Base-by-base conservation (phyloP, 1,140 invertebrate genomes). In the Pissodes strobi region DNA sequence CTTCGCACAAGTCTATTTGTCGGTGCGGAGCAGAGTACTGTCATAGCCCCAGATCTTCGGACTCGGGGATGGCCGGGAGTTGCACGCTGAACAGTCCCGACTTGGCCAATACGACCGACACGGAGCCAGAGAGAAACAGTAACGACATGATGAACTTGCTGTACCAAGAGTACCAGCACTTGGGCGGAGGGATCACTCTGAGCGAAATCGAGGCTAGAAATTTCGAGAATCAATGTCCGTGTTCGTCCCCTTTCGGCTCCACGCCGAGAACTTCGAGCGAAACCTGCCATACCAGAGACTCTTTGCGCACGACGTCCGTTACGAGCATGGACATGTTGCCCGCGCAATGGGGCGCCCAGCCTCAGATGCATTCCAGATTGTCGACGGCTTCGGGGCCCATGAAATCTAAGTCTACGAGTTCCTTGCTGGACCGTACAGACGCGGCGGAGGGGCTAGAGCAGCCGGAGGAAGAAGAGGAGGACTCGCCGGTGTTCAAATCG, bases 31-130 rank as follows among this genome's bases (percentile, higher is more conserved):
- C 84, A 58, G 81, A 81, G 60, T 84, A 81, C 3, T 86, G 64
- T 49, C 70, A 85, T 13, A 87, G 86, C 74, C 85, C 85, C 0
- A 77, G 86, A 58, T 93, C 91, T 2, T 91, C 89, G 4, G 91
- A 93, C 75, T 90, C 88, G 0, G 91, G 91, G 15, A 89, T 93
- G 79, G 91, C 90, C 2, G 90, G 91, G 19, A 91, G 88, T 74
- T 90, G 85, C 72, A 87, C 85, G 30, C 79, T 90, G 48, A 83
- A 87, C 12, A 88, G 87, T 1, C 86, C 87, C 1, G 86, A 88
- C 73, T 80, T 78, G 60, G 79, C 61, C 46, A 80, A 67, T 25
- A 41, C 25, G 5, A 57, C 64, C 19, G 69, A 70, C 22, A 55
- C 56, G 3, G n/a, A n/a, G n/a, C n/a, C n/a, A n/a, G n/a, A 56